phyloP scores from a whole-genome alignment of 2,888 invertebrate genomes.

The Atherix ibis region DNA sequence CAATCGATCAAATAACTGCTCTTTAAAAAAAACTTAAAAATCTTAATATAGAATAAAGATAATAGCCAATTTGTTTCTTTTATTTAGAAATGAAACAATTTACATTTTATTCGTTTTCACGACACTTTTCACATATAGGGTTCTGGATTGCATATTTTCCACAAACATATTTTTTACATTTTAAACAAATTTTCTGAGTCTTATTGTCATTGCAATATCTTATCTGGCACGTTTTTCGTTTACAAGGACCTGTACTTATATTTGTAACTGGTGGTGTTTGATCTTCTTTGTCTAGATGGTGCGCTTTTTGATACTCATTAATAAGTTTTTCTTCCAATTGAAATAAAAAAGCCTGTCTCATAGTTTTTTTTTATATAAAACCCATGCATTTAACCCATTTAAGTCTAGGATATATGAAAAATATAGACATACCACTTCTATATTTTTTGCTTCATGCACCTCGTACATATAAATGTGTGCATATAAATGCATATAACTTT shows the following conservation, averaged over 20 bases:
- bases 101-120: not conserved
- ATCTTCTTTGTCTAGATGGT: too few relatives aligned
- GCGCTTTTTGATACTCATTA: too few relatives aligned
- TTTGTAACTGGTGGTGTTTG: too few relatives aligned
- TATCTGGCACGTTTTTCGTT: constrained; percentile 1
- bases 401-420: constrained; percentile 2
- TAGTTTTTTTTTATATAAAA: not conserved
- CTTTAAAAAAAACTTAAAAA: not conserved
- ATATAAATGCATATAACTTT: constrained; percentile 2
- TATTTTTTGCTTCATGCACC: too few relatives aligned
- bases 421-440: too few relatives aligned
- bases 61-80: constrained; percentile 4
- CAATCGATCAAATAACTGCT: constrained; percentile 5
- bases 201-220: constrained; percentile 1
- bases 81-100: constrained; percentile 8
- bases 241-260: not conserved
- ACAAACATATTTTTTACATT: constrained; percentile 1
- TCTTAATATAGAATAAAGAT: constrained; percentile 8
- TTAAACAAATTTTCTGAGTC: not conserved
- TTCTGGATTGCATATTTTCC: not conserved
- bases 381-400: not conserved
- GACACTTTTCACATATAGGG: not conserved
- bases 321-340: too few relatives aligned
- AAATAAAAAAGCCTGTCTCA: too few relatives aligned
- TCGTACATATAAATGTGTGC: not conserved